Evolutionary conservation across 2,113 vertebrate species (phyloP), one percentile per base, ranked within the genome.

Genomic region (Baryphthengus martii): DNA sequence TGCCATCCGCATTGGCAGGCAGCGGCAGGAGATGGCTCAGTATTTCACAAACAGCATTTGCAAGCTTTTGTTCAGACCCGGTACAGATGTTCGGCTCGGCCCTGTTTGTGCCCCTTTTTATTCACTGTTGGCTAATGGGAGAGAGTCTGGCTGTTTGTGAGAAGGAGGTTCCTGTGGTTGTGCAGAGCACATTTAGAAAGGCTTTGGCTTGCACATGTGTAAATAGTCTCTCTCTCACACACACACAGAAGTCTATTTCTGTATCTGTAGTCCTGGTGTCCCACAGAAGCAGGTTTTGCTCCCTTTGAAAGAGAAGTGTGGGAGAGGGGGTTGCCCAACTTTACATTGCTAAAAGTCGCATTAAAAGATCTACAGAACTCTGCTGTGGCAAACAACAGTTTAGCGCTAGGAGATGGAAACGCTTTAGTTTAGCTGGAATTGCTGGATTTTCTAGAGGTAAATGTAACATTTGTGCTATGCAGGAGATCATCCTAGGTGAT

Each of bases 1-100:
- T 88, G 85, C 95, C 91, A 89, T 42, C 65, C 56, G 4, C 33
- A 11, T 74, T 96, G 96, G 85, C 94, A 96, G 53, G 70, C 89
- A 62, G 71, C 29, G 58, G 37, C 79, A 74, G 85, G 86, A 84
- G 50, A 77, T 67, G 82, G 82, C 90, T 95, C 72, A 3, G 58
- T 40, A 24, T 33, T 94, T 70, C 93, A 75, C 37, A 75, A 95
- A 89, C 74, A 95, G 66, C 70, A 58, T 88, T 95, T 91, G 49
- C 61, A 84, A 47, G 17, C n/a, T 68, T 89, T 94, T 96, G 50
- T 94, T 82, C 18, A 17, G 85, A 12, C 40, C 10, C 6, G 0
- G 26, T 35, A 42, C 88, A 95, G 88, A 89, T 93, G 92, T 12
- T 66, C 17, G 6, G 79, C 25, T 87, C 88, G 76, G 75, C 67